A percentile compares a stretch with the other conserved stretches of the same genome.
phyloP scores from a whole-genome alignment of 92 coral and sea anemone genomes.

The Bergia sp. region DNA sequence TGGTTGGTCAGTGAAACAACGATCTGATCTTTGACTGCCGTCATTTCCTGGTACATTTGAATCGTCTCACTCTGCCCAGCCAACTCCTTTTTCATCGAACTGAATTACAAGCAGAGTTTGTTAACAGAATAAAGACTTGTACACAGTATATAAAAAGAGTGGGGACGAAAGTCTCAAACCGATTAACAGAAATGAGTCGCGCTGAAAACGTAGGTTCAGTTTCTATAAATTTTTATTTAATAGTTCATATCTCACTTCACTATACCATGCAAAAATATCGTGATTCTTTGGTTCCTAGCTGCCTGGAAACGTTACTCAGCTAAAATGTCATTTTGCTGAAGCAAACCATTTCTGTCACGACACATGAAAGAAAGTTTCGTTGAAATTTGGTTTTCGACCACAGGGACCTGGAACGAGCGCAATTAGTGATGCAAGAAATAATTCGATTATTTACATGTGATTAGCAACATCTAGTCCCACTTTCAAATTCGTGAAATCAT shows the following conservation, averaged over 20 bases:
- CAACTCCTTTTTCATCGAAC: conserved; percentile 73
- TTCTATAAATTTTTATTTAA: no score
- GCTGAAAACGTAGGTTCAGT: no score
- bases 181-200: no score
- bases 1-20: conserved; percentile 90
- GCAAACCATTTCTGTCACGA: no score
- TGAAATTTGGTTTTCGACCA: background rate
- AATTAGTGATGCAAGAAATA: no score
- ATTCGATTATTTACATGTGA: no score
- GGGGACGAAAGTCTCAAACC: background rate
- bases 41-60: conserved; percentile 94
- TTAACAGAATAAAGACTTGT: background rate
- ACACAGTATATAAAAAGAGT: background rate
- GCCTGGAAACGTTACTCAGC: no score
- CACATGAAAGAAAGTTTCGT: background rate
- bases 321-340: background rate
- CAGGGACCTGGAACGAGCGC: background rate
- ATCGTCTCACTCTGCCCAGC: conserved; percentile 74
- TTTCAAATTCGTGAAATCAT: background rate
- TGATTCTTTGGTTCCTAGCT: no score
- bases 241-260: no score
- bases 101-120: conserved; percentile 13
- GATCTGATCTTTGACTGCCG: conserved; percentile 92
- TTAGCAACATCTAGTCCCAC: background rate
- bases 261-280: no score